Percentiles rank a stretch among this genome's conserved stretches.
Conservation (phyloP, 1,140 invertebrate species). For the Grapholita molesta region DNA sequence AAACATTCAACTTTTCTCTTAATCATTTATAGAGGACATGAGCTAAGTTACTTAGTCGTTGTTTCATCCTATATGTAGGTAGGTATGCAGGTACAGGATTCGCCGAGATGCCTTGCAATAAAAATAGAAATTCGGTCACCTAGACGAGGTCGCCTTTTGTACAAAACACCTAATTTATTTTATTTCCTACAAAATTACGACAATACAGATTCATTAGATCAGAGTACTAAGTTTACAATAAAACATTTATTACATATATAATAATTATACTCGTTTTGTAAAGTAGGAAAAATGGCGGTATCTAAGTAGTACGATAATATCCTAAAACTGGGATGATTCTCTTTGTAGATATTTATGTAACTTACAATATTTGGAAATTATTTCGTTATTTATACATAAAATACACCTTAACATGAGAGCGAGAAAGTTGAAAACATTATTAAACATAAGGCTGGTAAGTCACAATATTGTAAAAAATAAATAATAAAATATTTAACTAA, state of each 20-base stretch:
- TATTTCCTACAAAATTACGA: slow-evolving; percentile 51
- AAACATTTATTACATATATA: slow-evolving; percentile 71
- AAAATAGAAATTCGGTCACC: slow-evolving; percentile 73
- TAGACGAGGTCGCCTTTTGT: slow-evolving; percentile 75
- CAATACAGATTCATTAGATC: slow-evolving; percentile 70
- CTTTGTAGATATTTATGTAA: slow-evolving; percentile 34
- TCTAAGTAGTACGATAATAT: slow-evolving; percentile 58
- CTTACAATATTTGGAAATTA: slow-evolving; percentile 27
- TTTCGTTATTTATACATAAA: slow-evolving; percentile 28
- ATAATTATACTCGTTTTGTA: slow-evolving; percentile 56
- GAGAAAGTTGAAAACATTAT: slow-evolving; percentile 22
- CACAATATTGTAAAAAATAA: slow-evolving; percentile 67
- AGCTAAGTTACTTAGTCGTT: slow-evolving; percentile 7
- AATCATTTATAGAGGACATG: not conserved
- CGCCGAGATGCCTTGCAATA: slow-evolving; percentile 45
- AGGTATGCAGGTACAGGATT: slow-evolving; percentile 20
- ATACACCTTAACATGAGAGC: slow-evolving; percentile 52
- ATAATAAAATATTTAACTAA: slow-evolving; percentile 77
- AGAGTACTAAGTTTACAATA: slow-evolving; percentile 71
- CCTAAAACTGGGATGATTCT: slow-evolving; percentile 58
- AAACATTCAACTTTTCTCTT: not conserved
- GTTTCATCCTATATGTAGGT: slow-evolving; percentile 6
- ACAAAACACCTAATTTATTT: slow-evolving; percentile 67
- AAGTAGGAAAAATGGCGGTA: slow-evolving; percentile 62
- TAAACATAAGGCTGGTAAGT: slow-evolving; percentile 47